These are phyloP conservation scores for Elanus axillaris DNA, from an alignment of 2,113 vertebrate species.

Conservation along the genomic window DNA sequence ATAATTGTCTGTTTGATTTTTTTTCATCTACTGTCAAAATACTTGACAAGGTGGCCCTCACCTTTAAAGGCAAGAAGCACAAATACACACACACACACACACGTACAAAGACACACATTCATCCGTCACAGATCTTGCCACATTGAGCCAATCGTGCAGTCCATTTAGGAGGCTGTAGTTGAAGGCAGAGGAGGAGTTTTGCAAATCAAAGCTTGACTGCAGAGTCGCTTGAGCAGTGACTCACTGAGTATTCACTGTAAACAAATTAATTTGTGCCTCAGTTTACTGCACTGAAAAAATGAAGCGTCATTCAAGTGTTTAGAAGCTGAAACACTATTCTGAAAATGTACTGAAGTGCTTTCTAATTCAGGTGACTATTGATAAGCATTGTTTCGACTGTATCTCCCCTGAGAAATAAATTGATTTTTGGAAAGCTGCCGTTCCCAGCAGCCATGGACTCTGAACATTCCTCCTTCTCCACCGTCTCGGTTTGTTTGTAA, in stretches of 20 bases:
- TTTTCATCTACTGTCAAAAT: neutral
- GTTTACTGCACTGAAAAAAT: slow-evolving; percentile 19
- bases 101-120: neutral
- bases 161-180: neutral
- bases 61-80: neutral
- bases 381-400: neutral
- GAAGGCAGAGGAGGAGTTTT: neutral
- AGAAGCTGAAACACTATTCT: neutral
- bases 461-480: slow-evolving; percentile 8
- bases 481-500: neutral
- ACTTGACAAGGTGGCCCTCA: neutral
- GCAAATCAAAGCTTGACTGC: neutral
- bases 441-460: neutral
- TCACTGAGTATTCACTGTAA: neutral
- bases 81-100: neutral
- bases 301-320: neutral
- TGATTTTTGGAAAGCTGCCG: neutral
- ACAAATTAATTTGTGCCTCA: slow-evolving; percentile 7
- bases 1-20: neutral
- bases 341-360: neutral
- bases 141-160: neutral
- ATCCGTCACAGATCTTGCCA: neutral
- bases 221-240: neutral
- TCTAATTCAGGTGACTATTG: neutral
- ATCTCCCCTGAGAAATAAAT: slow-evolving; percentile 16